These are phyloP conservation scores for Dasypus novemcinctus DNA, from an alignment of 2,113 vertebrate genomes.

Conservation along the genomic window DNA sequence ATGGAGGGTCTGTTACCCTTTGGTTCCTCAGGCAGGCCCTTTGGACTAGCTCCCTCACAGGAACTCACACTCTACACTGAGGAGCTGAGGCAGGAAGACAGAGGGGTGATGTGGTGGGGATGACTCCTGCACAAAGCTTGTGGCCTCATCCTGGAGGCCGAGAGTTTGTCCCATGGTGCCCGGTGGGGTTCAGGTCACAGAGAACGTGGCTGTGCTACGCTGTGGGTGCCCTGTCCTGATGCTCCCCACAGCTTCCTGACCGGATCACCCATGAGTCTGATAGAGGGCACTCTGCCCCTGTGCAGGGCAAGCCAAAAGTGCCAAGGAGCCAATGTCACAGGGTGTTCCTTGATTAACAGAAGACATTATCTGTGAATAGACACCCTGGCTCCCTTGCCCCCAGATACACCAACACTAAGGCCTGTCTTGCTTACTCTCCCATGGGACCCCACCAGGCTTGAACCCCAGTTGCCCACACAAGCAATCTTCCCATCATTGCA, in stretches of 20 bases:
- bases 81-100: too few relatives aligned
- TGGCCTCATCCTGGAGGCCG: too few relatives aligned
- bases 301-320: too few relatives aligned
- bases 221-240: background rate
- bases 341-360: background rate
- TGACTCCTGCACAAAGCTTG: too few relatives aligned
- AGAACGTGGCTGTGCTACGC: too few relatives aligned
- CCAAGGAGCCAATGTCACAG: background rate
- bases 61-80: too few relatives aligned
- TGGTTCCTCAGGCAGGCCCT: background rate
- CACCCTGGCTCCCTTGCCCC: background rate
- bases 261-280: too few relatives aligned
- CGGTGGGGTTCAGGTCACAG: too few relatives aligned
- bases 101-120: too few relatives aligned
- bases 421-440: background rate
- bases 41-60: background rate
- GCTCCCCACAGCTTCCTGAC: background rate
- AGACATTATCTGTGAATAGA: background rate
- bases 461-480: background rate
- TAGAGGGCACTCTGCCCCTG: background rate
- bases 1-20: background rate
- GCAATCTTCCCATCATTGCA: background rate
- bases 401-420: background rate
- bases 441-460: background rate
- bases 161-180: too few relatives aligned